Conservation (phyloP, 2,888 invertebrate species). For the Drosophila borealis region DNA sequence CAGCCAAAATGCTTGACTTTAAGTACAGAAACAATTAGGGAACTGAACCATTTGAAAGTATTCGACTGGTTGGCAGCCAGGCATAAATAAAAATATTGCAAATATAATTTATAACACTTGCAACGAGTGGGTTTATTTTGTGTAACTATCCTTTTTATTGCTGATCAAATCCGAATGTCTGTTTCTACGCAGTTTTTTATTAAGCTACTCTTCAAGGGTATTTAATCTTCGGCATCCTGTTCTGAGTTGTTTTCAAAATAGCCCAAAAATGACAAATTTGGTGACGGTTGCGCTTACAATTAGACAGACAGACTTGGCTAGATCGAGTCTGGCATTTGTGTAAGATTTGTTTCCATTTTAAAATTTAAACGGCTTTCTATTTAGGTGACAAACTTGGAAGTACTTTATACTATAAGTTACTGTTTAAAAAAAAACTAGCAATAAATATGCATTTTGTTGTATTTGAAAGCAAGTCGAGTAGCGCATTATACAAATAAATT, state of each 20-base stretch:
- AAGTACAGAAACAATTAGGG: background rate
- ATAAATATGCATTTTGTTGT: slow-evolving; percentile 21
- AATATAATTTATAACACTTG: too few species aligned
- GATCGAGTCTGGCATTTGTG: slow-evolving; percentile 4
- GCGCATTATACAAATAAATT: slow-evolving; percentile 9
- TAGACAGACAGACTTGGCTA: slow-evolving; percentile 1
- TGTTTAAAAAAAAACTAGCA: slow-evolving; percentile 1
- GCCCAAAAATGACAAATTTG: background rate
- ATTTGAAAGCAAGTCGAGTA: slow-evolving; percentile 23
- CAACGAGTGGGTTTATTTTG: too few species aligned
- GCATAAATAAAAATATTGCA: too few species aligned
- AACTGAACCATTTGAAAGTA: background rate
- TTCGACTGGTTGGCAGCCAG: background rate
- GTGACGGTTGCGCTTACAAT: background rate
- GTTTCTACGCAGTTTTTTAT: background rate
- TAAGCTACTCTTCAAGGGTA: background rate
- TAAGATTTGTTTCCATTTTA: slow-evolving; percentile 1
- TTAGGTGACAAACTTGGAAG: slow-evolving; percentile 4
- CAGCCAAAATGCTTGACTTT: slow-evolving; percentile 13
- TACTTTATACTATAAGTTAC: too few species aligned
- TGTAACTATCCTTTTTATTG: too few species aligned
- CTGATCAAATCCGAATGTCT: background rate
- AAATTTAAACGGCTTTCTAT: background rate
- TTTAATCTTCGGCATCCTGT: background rate
- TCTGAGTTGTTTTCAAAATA: background rate